Base-by-base conservation (phyloP, 2,113 vertebrate genomes). In the Charadrius vociferus region DNA sequence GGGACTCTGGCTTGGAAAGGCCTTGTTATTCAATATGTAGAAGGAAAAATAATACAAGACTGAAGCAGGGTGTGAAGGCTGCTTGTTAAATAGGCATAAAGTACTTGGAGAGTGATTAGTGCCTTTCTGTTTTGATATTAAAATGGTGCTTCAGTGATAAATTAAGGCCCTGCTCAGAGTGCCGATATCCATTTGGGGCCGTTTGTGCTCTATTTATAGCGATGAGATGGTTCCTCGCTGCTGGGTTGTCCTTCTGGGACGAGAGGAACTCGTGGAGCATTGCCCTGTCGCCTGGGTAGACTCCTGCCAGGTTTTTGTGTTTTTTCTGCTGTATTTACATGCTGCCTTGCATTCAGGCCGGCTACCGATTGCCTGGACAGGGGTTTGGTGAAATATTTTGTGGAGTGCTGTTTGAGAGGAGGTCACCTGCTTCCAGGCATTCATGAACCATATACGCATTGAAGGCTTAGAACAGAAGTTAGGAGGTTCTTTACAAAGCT, bases 181-280 rank as follows among this genome's bases (percentile, higher is more conserved):
- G 72, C 19, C 10, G 6, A 43, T 20, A 34, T 23, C 55, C 50
- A 26, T 73, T 43, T 65, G 71, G 58, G 26, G 27, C 36, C 29
- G 10, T 77, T 45, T 58, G 80, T 0, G 3, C 26, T 71, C 34
- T 22, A 1, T 27, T 59, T 36, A 12, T 27, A 36, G 32, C 0
- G 1, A 20, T 5, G 2, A 4, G 39, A 14, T 9, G 45, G 67
- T 16, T 90, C 29, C 50, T 37, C 62, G 55, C 32, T 74, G 62
- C 55, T 58, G 26, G 75, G 39, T 22, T 45, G 10, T 37, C 71
- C 63, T 81, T 68, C 20, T 12, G 6, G 62, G 43, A 43, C 17
- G 6, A 50, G 52, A 53, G 62, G 74, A 56, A 6, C 30, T 37
- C 8, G 0, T 2, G 43, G 55, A 58, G 37, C 9, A 0, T 41